phyloP scores from a whole-genome alignment of 2,888 invertebrate species.

The Dysmachus trigonus region DNA sequence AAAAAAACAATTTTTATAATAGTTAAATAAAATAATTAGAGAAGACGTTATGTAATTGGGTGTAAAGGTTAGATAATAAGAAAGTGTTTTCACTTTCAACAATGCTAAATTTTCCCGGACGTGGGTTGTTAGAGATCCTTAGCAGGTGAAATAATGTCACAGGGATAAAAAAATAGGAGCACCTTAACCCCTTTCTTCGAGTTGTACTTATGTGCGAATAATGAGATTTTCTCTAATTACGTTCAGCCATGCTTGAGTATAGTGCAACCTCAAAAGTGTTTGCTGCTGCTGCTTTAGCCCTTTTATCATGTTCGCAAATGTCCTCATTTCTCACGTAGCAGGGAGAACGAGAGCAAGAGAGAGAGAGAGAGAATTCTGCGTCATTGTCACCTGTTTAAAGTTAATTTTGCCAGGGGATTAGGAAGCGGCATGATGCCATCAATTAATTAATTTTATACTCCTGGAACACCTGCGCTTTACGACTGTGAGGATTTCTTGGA shows the following conservation, averaged over 20 bases:
- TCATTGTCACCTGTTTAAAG: not conserved
- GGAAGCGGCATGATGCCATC: not conserved
- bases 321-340: not conserved
- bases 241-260: not conserved
- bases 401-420: not conserved
- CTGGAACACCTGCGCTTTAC: constrained; percentile 2
- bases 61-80: not conserved
- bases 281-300: not conserved
- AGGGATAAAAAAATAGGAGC: not conserved
- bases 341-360: too few species aligned
- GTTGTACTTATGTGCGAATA: not conserved
- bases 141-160: not conserved
- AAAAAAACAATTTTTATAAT: not conserved
- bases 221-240: not conserved
- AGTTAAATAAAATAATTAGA: not conserved
- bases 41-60: not conserved
- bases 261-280: not conserved
- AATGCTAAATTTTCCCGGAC: not conserved
- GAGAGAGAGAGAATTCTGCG: not conserved
- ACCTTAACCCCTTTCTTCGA: not conserved
- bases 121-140: not conserved
- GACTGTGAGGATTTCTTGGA: not conserved
- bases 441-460: not conserved
- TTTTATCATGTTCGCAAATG: not conserved
- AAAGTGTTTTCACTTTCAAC: not conserved